A percentile compares a stretch with the other conserved stretches of the same genome.
Evolutionary conservation across 2,888 invertebrate genomes (phyloP).

Genomic region (Hirtodrosophila cameraria): DNA sequence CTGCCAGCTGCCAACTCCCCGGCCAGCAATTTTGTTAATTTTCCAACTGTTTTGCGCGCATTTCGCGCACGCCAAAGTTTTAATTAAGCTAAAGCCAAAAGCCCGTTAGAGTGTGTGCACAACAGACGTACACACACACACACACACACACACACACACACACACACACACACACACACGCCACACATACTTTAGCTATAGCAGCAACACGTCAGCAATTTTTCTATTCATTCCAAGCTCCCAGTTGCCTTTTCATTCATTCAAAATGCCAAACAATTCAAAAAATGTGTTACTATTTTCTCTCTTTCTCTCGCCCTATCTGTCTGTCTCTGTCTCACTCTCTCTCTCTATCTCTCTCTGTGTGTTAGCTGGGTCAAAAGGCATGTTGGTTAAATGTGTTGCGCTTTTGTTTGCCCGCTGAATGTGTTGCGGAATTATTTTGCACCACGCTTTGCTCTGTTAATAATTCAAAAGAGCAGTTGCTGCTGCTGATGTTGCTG

Average conservation of each 20-base stretch:
- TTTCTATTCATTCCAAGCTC: slow-evolving; percentile 44
- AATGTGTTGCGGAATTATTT: slow-evolving; percentile 58
- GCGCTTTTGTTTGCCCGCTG: slow-evolving; percentile 59
- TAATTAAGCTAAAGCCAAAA: slow-evolving; percentile 69
- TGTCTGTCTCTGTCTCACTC: not conserved
- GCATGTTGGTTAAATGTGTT: slow-evolving; percentile 53
- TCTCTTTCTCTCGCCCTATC: not conserved
- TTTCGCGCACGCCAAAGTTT: slow-evolving; percentile 67
- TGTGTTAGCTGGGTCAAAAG: slow-evolving; percentile 27
- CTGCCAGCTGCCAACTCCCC: not conserved
- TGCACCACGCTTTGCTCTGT: slow-evolving; percentile 33
- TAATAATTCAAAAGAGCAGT: slow-evolving; percentile 40
- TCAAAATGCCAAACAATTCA: slow-evolving; percentile 66
- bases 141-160: slow-evolving; percentile 12
- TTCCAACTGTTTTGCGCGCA: slow-evolving; percentile 68
- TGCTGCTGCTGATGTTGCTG: slow-evolving; percentile 14
- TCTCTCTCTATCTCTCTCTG: not conserved
- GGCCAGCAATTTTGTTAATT: slow-evolving; percentile 67
- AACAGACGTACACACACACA: slow-evolving; percentile 6
- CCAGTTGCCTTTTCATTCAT: slow-evolving; percentile 55
- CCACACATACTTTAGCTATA: slow-evolving; percentile 1
- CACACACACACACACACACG: slow-evolving; percentile 7
- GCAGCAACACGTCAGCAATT: slow-evolving; percentile 26
- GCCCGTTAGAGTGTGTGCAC: slow-evolving; percentile 19
- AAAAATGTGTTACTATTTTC: slow-evolving; percentile 65